Base-by-base conservation (phyloP, 2,888 invertebrate genomes). In the Diaphora mendica region DNA sequence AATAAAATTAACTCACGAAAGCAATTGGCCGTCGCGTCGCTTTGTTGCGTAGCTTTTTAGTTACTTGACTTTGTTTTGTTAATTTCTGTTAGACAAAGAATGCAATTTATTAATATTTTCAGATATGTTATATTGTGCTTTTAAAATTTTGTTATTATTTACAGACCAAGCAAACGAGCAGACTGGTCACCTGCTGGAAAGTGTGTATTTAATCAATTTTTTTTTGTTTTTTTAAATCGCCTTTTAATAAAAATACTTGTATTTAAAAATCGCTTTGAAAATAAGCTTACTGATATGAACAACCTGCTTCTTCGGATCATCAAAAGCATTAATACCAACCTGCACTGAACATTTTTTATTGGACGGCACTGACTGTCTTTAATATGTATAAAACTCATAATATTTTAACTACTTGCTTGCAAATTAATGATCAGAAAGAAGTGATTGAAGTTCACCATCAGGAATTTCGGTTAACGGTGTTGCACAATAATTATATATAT, bases 401-500 rank as follows among this genome's bases (percentile, higher is more conserved):
- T 5, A 77, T 68, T 77, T 73, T 70, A 68, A 68, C 23, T 73
- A 73, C 84, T 85, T 87, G 86, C 86, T 81, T 77, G 76, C 71
- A 80, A 83, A 85, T 85, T 83, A 82, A 85, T 84, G 81, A 82
- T 72, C 82, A 73, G 76, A 77, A 84, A 85, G 86, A 81, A 84
- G 79, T 82, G 82, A 85, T 85, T 80, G 72, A 83, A 75, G 75
- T 71, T 70, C 71, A 71, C 70, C 68, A n/a, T 68, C 48, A 69
- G 68, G 73, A 70, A 44, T 70, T 66, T 75, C 73, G 73, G 67
- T 73, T 70, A 70, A 68, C 73, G 11, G 11, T 77, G 59, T 83
- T 80, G 70, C 84, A 79, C 81, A 80, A 85, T 42, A n/a, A n/a
- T n/a, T n/a, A n/a, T n/a, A n/a, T n/a, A n/a, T n/a, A n/a, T n/a